A percentile compares a stretch with the other conserved stretches of the same genome.
These are phyloP conservation scores for Hippocampus barbouri DNA, from an alignment of 2,113 vertebrate species.

Conservation along the genomic window DNA sequence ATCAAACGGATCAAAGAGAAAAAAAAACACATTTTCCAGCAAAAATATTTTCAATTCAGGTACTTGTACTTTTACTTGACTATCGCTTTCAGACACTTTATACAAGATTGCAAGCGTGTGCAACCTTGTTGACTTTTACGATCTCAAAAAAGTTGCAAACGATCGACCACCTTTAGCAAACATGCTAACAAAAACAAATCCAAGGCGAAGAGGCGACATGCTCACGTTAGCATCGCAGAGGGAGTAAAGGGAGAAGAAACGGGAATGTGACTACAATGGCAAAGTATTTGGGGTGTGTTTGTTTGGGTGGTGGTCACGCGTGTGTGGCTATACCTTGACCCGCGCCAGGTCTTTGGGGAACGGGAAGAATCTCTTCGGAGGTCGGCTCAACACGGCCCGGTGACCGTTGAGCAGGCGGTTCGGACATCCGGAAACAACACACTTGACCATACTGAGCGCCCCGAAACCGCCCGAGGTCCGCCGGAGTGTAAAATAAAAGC, in stretches of 20 bases:
- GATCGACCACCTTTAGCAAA: background rate
- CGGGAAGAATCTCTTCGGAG: slow-evolving; percentile 48
- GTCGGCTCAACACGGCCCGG: slow-evolving; percentile 13
- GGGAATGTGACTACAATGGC: background rate
- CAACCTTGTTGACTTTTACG: background rate
- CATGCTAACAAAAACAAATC: background rate
- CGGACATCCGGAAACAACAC: slow-evolving; percentile 57
- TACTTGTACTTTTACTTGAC: no score
- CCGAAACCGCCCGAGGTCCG: background rate
- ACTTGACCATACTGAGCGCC: slow-evolving; percentile 49
- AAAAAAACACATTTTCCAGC: no score
- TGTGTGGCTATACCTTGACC: slow-evolving; percentile 33
- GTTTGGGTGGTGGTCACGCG: background rate
- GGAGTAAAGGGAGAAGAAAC: background rate
- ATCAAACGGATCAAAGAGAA: no score
- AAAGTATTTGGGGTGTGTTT: background rate
- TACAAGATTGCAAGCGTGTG: background rate
- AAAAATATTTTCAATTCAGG: no score
- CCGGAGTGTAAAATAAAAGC: background rate
- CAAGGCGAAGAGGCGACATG: background rate
- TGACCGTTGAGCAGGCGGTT: slow-evolving; percentile 22
- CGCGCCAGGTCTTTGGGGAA: slow-evolving; percentile 44
- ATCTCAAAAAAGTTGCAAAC: background rate
- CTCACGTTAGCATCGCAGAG: background rate
- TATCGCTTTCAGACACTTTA: no score